phyloP scores from a whole-genome alignment of 1,140 invertebrate genomes.

The Drosophila hydei region DNA sequence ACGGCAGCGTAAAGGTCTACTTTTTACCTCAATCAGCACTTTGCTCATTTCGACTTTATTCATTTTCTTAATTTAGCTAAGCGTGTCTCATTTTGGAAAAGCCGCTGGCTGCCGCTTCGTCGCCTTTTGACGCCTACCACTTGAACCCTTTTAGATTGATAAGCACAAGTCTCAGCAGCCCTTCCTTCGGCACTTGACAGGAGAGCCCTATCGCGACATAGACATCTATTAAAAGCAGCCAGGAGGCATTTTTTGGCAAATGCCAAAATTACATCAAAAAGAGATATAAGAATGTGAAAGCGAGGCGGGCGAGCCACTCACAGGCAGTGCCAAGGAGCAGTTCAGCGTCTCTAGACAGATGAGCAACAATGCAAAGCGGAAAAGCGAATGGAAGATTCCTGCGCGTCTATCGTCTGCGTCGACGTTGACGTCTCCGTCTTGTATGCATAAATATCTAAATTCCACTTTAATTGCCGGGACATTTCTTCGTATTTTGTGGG shows the following conservation, averaged over 20 bases:
- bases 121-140: constrained; percentile 43
- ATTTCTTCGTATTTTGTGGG: constrained; percentile 21
- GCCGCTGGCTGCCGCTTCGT: constrained; percentile 40
- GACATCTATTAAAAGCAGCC: constrained; percentile 57
- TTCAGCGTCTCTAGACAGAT: constrained; percentile 30
- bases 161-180: neutral
- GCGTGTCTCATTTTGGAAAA: constrained; percentile 63
- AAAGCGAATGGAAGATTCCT: constrained; percentile 39
- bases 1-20: constrained; percentile 17
- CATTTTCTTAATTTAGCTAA: constrained; percentile 72
- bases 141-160: constrained; percentile 27
- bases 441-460: constrained; percentile 62
- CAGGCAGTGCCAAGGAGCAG: constrained; percentile 31
- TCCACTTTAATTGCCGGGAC: constrained; percentile 48
- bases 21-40: constrained; percentile 13
- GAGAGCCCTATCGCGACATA: constrained; percentile 51
- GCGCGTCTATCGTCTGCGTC: constrained; percentile 4
- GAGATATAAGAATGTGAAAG: constrained; percentile 56
- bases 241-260: constrained; percentile 70
- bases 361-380: constrained; percentile 14
- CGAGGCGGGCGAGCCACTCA: neutral
- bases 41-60: constrained; percentile 45
- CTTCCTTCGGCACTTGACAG: constrained; percentile 13
- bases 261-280: constrained; percentile 82
- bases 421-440: neutral